Conservation (phyloP, 1,140 invertebrate genomes). For the Scaptodrosophila lebanonensis region DNA sequence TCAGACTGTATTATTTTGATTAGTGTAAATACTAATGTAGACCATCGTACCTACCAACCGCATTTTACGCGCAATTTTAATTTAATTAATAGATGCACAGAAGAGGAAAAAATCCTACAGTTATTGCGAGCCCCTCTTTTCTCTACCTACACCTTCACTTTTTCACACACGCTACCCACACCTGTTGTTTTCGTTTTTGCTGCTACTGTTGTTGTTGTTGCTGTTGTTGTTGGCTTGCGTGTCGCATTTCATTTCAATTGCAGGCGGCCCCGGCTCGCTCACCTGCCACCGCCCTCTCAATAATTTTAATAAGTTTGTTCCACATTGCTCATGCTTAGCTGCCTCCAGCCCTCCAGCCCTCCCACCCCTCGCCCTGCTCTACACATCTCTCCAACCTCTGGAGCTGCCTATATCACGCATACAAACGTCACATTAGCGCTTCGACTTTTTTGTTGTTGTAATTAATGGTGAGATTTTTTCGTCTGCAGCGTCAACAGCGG, state of each 20-base stretch:
- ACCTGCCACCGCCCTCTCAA: conserved; percentile 5
- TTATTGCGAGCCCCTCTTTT: not conserved
- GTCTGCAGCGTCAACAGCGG: conserved; percentile 6
- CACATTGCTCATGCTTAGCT: conserved; percentile 21
- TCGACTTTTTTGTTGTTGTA: conserved; percentile 15
- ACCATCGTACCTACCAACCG: too few relatives aligned
- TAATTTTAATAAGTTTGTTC: conserved; percentile 45
- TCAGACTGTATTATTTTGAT: too few relatives aligned
- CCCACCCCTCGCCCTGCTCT: not conserved
- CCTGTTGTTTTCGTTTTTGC: conserved; percentile 12
- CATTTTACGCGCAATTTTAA: conserved; percentile 31
- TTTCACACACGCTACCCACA: conserved; percentile 24
- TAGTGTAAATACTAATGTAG: too few relatives aligned
- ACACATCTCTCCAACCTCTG: not conserved
- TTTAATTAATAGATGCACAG: conserved; percentile 32
- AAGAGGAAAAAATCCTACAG: not conserved
- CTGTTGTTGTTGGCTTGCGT: conserved; percentile 39
- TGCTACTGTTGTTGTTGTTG: conserved; percentile 24
- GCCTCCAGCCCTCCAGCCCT: not conserved
- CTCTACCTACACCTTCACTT: conserved; percentile 32
- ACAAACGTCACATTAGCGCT: conserved; percentile 33
- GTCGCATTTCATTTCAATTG: conserved; percentile 45
- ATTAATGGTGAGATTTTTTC: conserved; percentile 32
- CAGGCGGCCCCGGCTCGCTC: not conserved
- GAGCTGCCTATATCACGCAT: not conserved